Percentiles rank a stretch among this genome's conserved stretches.
These are phyloP conservation scores for Pogonocichla stellata DNA, from an alignment of 2,113 vertebrate genomes.

Conservation along the genomic window DNA sequence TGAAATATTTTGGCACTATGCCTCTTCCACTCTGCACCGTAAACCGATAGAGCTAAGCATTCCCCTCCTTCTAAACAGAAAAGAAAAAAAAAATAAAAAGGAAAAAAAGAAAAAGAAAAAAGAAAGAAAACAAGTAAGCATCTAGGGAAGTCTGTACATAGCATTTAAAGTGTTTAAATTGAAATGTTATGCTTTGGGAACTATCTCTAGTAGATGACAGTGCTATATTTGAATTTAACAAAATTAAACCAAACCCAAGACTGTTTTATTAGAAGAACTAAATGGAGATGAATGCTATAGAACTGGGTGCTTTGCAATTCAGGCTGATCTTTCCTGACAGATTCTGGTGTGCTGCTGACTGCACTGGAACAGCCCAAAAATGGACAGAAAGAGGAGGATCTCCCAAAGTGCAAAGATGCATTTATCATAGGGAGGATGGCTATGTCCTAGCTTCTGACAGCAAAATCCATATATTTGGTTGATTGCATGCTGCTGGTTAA, in stretches of 20 bases:
- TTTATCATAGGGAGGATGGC: background rate
- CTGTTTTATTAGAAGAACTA: background rate
- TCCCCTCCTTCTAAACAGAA: background rate
- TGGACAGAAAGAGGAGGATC: background rate
- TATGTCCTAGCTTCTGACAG: background rate
- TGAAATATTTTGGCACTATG: conserved; percentile 25
- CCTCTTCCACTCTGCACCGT: background rate
- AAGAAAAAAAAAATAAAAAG: background rate
- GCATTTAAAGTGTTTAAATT: background rate
- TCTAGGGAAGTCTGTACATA: background rate
- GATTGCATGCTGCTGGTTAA: background rate
- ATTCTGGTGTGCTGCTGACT: background rate
- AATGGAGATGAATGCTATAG: background rate
- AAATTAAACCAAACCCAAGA: background rate
- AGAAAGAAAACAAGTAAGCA: background rate
- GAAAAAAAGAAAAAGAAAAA: background rate
- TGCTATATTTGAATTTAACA: background rate
- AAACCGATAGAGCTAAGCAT: background rate
- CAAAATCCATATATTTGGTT: background rate
- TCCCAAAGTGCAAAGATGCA: background rate
- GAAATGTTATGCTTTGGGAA: background rate
- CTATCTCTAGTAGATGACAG: background rate
- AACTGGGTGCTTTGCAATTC: background rate
- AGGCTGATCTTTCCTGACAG: background rate
- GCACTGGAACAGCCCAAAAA: background rate